Evolutionary conservation across 1,140 invertebrate species (phyloP).

Genomic region (Drosophila suzukii): DNA sequence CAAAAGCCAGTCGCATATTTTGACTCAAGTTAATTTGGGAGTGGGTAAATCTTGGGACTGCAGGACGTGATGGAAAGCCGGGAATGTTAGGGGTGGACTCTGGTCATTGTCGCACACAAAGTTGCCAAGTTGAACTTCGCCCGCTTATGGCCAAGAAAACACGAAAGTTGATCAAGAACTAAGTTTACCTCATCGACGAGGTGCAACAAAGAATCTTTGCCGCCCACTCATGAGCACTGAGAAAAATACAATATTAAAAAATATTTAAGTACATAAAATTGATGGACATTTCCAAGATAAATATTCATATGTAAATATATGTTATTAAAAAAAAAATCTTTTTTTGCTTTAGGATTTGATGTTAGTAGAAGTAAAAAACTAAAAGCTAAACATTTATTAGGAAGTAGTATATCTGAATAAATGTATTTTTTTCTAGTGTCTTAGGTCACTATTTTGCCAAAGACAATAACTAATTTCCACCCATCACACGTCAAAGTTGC

Average conservation of each 20-base stretch:
- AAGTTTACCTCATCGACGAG: conserved; percentile 20
- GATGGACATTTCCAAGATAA: no score
- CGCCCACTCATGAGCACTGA: not conserved
- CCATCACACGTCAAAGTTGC: conserved; percentile 43
- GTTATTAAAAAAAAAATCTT: not conserved
- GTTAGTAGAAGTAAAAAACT: no score
- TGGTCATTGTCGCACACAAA: conserved; percentile 56
- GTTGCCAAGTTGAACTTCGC: conserved; percentile 28
- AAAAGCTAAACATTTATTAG: no score
- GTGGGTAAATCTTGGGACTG: not conserved
- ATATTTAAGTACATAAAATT: not conserved
- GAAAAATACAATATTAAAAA: not conserved
- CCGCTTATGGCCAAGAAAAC: conserved; percentile 29
- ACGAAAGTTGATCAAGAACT: conserved; percentile 54
- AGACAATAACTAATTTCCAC: conserved; percentile 60
- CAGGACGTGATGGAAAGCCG: conserved; percentile 4
- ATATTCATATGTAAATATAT: not conserved
- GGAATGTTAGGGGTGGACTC: conserved; percentile 3
- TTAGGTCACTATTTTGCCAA: conserved; percentile 5
- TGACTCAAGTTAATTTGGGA: conserved; percentile 39
- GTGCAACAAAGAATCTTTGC: conserved; percentile 19
- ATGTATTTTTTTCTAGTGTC: not conserved
- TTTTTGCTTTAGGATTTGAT: no score
- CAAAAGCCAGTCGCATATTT: conserved; percentile 51
- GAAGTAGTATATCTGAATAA: not conserved